These are phyloP conservation scores for Gallinago stenura DNA, from an alignment of 2,797 vertebrate species.

Conservation along the genomic window DNA sequence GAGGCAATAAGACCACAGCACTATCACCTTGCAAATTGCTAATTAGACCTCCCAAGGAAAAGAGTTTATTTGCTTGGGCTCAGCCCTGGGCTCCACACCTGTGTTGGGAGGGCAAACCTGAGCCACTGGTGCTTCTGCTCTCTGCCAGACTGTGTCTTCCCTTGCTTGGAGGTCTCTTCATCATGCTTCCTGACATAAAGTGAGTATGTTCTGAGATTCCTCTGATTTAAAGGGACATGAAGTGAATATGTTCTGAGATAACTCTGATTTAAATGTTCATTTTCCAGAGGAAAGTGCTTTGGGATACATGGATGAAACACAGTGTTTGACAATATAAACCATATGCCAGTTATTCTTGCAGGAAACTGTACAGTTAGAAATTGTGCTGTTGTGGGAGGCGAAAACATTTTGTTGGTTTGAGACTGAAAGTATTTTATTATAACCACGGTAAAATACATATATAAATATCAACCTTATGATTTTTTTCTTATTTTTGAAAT, in stretches of 20 bases:
- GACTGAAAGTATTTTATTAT: not conserved
- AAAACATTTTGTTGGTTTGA: not conserved
- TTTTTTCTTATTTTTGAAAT: not conserved
- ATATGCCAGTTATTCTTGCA: not conserved
- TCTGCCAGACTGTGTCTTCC: not conserved
- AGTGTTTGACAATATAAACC: not conserved
- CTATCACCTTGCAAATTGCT: not conserved
- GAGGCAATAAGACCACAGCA: not conserved
- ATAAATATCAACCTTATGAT: not conserved
- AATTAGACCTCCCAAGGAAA: not conserved
- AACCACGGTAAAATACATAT: not conserved
- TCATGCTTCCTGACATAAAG: not conserved
- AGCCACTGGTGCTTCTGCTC: not conserved
- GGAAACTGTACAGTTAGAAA: not conserved
- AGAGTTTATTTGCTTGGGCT: not conserved
- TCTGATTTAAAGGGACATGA: not conserved
- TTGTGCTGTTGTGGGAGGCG: not conserved
- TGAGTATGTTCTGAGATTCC: not conserved
- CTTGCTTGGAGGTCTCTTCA: not conserved
- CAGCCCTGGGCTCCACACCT: not conserved
- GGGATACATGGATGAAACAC: not conserved
- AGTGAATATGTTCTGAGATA: not conserved
- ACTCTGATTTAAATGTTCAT: not conserved
- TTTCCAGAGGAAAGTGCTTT: not conserved
- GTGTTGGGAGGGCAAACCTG: not conserved